Evolutionary conservation across 2,113 vertebrate species (phyloP), one percentile per base, ranked within the genome.

Genomic region (Rhinoptilus africanus): DNA sequence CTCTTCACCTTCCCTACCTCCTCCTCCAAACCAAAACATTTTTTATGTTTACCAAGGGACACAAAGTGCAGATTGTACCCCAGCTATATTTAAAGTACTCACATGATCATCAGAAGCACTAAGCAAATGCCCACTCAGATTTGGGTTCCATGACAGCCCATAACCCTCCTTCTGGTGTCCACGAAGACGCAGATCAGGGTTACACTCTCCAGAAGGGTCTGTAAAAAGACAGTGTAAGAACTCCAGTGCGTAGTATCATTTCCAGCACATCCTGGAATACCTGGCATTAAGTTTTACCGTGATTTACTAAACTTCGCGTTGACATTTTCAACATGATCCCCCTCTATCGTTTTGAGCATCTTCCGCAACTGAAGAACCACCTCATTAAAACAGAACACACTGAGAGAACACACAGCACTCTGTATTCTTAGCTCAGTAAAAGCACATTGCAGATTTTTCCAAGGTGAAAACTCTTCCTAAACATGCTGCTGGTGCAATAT

Each of bases 161-260:
- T 99, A 99, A 4, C 99, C 99, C 96, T 99, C 99, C 92, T 99
- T 99, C 97, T 99, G 99, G 97, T 99, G 99, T 34, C 99, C 99
- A 88, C 99, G 98, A 24, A 99, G 98, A 41, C 99, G 99, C 64
- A 99, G 98, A 53, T 99, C 99, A 13, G 99, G 99, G 93, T 99
- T 99, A 92, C 99, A 99, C 94, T 99, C 99, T 28, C 99, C 99
- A 96, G 99, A 99, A 45, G 99, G 99, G 88, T 99, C 99, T 99
- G 93, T 4, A 96, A 97, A 35, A 39, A 88, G 77, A 74, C 22
- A 59, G 9, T 0, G 0, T 2, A 57, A 80, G 13, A 88, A 43
- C 48, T 92, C 12, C 73, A 80, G 20, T 1, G 34, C 47, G 50
- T 53, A 30, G 5, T 4, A 11, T 13, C 7, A 8, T 6, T 64